Conservation (phyloP, 2,113 vertebrate genomes). For the Solenodon paradoxus region DNA sequence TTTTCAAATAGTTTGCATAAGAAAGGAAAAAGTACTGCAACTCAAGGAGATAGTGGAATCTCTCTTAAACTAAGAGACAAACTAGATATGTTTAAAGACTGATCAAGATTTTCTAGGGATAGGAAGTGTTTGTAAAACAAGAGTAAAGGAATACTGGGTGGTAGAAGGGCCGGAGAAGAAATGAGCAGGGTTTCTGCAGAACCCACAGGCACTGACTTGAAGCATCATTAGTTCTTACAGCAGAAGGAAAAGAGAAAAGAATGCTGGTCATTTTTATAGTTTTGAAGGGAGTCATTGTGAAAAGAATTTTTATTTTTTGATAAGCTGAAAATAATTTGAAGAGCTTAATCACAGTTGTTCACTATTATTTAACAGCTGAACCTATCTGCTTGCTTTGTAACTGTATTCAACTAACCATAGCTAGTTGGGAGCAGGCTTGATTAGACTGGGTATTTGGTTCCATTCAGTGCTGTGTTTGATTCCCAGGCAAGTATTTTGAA, state of each 20-base stretch:
- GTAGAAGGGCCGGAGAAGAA: neutral
- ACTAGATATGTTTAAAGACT: neutral
- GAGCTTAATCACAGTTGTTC: neutral
- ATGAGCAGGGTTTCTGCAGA: neutral
- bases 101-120: neutral
- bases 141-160: neutral
- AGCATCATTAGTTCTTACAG: rapidly evolving
- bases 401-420: neutral
- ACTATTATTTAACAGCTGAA: neutral
- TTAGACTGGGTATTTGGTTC: neutral
- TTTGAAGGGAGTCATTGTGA: neutral
- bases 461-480: neutral
- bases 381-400: neutral
- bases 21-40: neutral
- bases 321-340: neutral
- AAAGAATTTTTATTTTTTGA: neutral
- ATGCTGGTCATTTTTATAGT: neutral
- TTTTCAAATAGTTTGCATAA: neutral
- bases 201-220: neutral
- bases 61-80: neutral
- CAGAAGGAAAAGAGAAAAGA: neutral
- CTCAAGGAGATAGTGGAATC: neutral
- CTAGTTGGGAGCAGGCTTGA: neutral
- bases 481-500: neutral
- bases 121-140: neutral